Base-by-base conservation (phyloP, 2,888 invertebrate genomes). In the Synergus japonicus region DNA sequence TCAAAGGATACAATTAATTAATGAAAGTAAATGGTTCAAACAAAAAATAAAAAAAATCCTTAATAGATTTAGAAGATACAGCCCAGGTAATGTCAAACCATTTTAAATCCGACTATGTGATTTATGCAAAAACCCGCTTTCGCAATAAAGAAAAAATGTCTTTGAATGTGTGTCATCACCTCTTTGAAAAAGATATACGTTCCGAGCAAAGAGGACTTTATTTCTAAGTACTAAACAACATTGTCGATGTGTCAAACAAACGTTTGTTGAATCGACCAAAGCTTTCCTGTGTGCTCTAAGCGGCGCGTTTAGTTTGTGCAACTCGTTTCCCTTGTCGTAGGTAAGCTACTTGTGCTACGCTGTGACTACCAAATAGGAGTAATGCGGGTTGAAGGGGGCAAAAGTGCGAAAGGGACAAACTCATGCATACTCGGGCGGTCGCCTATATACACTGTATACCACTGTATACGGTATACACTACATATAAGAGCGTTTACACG, bases 221-320 rank as follows among this genome's bases (percentile, higher is more conserved):
- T 49, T 54, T 54, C 73, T 54, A 73, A 73, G 73, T 73, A 73
- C 37, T 54, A 73, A 37, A 73, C 73, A 73, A 73, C 73, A 73
- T 73, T 73, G 73, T 73, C 29, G 7, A 73, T 73, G 73, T 73
- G 73, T 73, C 54, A 73, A 73, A 73, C 73, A 73, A 73, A 73
- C 73, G 73, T 73, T 73, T 73, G 54, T 73, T 73, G 73, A 54
- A 37, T 54, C 46, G 69, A 37, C 46, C 29, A 73, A 73, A 73
- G 73, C 73, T 73, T 73, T 67, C 54, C 54, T 73, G 49, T 67
- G 67, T 73, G 73, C 73, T 73, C 37, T 54, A 73, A 73, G 73
- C 73, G 73, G 49, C 54, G 41, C n/a, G 49, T 73, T 73, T 73
- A 73, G 73, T 54, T 73, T 54, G 49, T 54, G 73, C 49, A 54